Evolutionary conservation across 2,888 invertebrate genomes (phyloP).

Genomic region (Eristalis tenax): DNA sequence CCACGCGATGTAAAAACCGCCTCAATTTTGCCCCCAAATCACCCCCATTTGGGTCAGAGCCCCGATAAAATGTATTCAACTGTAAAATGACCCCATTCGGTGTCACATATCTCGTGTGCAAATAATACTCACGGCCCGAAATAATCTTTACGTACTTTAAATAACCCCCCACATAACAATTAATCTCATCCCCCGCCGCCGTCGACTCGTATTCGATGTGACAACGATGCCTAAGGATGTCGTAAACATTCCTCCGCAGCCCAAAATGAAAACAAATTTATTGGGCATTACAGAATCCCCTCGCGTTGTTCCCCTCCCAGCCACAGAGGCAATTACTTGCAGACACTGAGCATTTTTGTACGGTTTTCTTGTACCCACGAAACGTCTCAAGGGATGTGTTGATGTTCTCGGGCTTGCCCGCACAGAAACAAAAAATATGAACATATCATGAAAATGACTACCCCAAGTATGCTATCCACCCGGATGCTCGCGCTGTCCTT

Average conservation of each 20-base stretch:
- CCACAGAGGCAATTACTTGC: not conserved
- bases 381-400: not conserved
- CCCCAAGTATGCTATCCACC: not conserved
- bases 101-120: not conserved
- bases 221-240: not conserved
- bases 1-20: not conserved
- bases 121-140: not conserved
- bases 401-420: not conserved
- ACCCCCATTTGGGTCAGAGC: not conserved
- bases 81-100: not conserved
- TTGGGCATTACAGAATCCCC: not conserved
- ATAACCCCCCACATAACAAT: not conserved
- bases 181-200: not conserved
- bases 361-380: not conserved
- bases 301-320: not conserved
- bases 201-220: not conserved
- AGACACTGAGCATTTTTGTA: not conserved
- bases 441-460: not conserved
- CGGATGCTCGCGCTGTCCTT: not conserved
- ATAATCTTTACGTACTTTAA: not conserved
- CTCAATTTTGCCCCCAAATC: not conserved
- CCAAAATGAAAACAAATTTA: not conserved
- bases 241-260: not conserved
- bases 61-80: not conserved
- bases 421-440: not conserved